These are phyloP conservation scores for Gonioctena quinquepunctata DNA, from an alignment of 1,140 invertebrate species.

Conservation along the genomic window DNA sequence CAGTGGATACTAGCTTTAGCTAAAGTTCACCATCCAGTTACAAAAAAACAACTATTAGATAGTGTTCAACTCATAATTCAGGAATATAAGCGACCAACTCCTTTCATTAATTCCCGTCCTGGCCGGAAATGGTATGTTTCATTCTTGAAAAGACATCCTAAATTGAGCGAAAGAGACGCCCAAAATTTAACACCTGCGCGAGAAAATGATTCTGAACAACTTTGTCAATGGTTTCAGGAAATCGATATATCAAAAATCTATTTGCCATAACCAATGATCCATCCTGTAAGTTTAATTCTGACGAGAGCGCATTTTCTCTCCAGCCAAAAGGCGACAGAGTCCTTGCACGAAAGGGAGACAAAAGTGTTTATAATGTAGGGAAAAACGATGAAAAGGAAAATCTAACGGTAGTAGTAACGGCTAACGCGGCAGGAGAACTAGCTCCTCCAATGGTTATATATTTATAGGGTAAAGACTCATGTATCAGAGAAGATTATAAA, in stretches of 20 bases:
- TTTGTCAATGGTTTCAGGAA: not conserved
- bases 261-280: not conserved
- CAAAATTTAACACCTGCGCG: not conserved
- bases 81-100: not conserved
- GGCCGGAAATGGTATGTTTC: not conserved
- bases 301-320: not conserved
- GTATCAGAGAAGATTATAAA: not conserved
- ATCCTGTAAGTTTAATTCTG: not conserved
- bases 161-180: not conserved
- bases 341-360: constrained; percentile 6
- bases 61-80: not conserved
- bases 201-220: not conserved
- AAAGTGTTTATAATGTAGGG: constrained; percentile 1
- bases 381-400: constrained; percentile 22
- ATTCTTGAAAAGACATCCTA: not conserved
- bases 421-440: constrained; percentile 30
- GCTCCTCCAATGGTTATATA: constrained; percentile 49
- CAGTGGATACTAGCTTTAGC: not conserved
- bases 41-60: not conserved
- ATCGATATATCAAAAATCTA: not conserved
- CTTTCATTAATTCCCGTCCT: not conserved
- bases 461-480: not conserved
- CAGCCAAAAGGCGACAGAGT: not conserved
- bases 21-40: not conserved
- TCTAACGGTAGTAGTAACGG: constrained; percentile 20